Evolutionary conservation across 2,797 vertebrate genomes (phyloP).

Genomic region (Glyptemys insculpta): DNA sequence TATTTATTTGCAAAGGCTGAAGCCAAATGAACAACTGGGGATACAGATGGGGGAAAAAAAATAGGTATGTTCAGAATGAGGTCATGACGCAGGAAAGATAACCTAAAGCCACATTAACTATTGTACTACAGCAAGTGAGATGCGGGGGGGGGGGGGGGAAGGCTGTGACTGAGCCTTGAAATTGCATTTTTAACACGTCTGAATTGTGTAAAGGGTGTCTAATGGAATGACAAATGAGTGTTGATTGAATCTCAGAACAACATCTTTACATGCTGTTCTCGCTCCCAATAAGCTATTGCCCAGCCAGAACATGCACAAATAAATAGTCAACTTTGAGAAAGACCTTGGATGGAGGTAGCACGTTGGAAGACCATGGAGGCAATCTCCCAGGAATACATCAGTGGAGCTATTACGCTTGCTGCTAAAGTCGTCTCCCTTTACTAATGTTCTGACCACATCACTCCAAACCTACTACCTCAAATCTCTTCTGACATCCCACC

Average conservation of each 20-base stretch:
- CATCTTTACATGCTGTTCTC: background rate
- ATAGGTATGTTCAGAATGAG: background rate
- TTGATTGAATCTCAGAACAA: background rate
- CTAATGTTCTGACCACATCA: background rate
- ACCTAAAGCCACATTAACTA: background rate
- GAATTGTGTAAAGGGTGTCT: background rate
- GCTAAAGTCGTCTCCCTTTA: background rate
- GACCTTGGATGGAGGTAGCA: background rate
- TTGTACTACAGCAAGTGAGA: accelerated
- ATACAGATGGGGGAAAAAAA: background rate
- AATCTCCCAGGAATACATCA: background rate
- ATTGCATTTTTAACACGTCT: background rate
- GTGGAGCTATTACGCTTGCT: background rate
- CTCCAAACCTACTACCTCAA: background rate
- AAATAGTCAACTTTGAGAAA: background rate
- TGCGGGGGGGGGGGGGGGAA: too few relatives aligned
- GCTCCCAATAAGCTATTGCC: accelerated
- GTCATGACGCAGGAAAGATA: background rate
- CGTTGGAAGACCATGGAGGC: background rate
- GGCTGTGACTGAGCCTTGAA: background rate
- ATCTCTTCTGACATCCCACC: background rate
- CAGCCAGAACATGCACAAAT: background rate
- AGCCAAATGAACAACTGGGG: background rate
- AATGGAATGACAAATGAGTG: background rate
- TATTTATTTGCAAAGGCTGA: background rate